Evolutionary conservation across 2,113 vertebrate species (phyloP).

Genomic region (Mellivora capensis): DNA sequence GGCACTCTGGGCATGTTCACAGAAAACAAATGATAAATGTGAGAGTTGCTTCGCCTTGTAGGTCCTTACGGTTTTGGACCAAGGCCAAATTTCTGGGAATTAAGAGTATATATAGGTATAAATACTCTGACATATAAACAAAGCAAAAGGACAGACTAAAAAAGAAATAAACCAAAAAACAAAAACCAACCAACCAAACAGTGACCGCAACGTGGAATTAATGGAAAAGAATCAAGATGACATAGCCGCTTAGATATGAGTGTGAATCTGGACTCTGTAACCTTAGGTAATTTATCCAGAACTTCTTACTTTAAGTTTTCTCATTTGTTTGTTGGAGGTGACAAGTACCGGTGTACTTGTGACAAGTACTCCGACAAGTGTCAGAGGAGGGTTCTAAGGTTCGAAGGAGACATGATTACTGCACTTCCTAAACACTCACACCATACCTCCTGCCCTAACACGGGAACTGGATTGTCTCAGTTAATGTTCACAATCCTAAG

Average conservation of each 20-base stretch:
- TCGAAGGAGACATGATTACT: not conserved
- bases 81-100: not conserved
- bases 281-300: not conserved
- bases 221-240: not conserved
- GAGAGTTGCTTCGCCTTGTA: not conserved
- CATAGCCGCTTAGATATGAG: not conserved
- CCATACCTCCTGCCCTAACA: not conserved
- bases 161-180: not conserved
- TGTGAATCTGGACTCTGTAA: not conserved
- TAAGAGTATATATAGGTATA: not conserved
- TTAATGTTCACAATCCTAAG: not conserved
- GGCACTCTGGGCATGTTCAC: not conserved
- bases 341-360: rapidly evolving
- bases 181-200: not conserved
- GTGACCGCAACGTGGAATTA: not conserved
- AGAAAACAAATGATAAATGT: not conserved
- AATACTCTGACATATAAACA: not conserved
- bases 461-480: not conserved
- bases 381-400: not conserved
- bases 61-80: not conserved
- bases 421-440: not conserved
- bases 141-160: not conserved
- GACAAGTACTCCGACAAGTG: too few species aligned
- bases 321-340: not conserved
- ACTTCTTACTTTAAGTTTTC: not conserved